Base-by-base conservation (phyloP, 1,140 invertebrate genomes). In the Sogatella furcifera region DNA sequence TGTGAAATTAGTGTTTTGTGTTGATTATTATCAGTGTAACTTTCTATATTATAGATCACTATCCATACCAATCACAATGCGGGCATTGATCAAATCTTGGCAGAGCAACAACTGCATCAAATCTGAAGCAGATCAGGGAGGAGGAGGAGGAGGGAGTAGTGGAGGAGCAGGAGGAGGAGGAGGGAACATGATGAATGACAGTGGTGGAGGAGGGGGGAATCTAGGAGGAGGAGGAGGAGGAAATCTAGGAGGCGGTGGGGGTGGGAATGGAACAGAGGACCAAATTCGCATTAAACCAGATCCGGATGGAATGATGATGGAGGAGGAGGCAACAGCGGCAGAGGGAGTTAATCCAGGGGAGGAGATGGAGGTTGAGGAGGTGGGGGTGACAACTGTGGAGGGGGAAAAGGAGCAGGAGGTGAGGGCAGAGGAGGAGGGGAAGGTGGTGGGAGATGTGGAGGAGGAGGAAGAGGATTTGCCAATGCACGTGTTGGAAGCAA, bases 61-160 rank as follows among this genome's bases (percentile, higher is more conserved):
- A 62, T 96, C 93, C 14, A 92, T 97, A 70, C 95, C 95, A 4
- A 80, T 96, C 17, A 93, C 92, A 3, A 81, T 90, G 76, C 78
- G 89, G 62, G 80, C 85, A 3, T 73, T 92, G 8, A 79, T 90
- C 6, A 79, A 81, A 61, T 83, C 81, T 62, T 85, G 81, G 83
- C 71, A 72, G 62, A 65, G 59, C 24, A 66, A 68, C 55, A 61
- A 41, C 8, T 6, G 19, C 19, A n/a, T 15, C 5, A 46, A 19
- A n/a, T 41, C 54, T 28, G 53, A 57, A 24, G 13, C 52, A 1
- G 62, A 60, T 58, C 57, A 53, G 5, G 41, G 21, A 42, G 55
- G 34, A 55, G 61, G 46, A 59, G 43, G 15, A 14, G 57, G 52
- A 43, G 61, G 44, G 15, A 24, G 43, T 34, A 44, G 14, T 28